phyloP scores from a whole-genome alignment of 2,113 vertebrate species.

The Platysternon megacephalum region DNA sequence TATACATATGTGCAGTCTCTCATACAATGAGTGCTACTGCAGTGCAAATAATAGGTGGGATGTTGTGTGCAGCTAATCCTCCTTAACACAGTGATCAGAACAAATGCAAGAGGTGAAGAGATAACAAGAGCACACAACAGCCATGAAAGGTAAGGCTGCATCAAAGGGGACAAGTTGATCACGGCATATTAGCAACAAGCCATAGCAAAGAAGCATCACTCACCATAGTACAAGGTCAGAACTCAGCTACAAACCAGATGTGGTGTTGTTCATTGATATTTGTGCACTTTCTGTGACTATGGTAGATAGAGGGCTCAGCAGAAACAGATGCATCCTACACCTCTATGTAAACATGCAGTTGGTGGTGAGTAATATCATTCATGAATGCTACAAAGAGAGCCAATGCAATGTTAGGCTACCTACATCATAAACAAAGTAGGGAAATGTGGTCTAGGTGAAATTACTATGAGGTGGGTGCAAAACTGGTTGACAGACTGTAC shows the following conservation, averaged over 20 bases:
- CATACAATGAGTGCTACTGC: background rate
- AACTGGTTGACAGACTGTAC: too few species aligned
- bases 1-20: background rate
- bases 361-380: background rate
- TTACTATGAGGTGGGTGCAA: too few species aligned
- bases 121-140: background rate
- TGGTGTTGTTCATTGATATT: rapidly evolving
- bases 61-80: background rate
- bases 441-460: too few species aligned
- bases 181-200: background rate
- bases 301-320: background rate
- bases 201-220: background rate
- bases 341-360: background rate
- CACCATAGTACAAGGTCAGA: background rate
- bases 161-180: background rate
- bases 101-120: background rate
- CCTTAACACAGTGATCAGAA: background rate
- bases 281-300: background rate
- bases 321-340: background rate
- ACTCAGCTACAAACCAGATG: background rate
- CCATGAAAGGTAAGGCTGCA: background rate
- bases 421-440: background rate
- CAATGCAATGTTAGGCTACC: background rate
- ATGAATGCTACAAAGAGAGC: background rate
- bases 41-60: background rate